Base-by-base conservation (phyloP, 1,140 invertebrate species). In the Rhyzopertha dominica region DNA sequence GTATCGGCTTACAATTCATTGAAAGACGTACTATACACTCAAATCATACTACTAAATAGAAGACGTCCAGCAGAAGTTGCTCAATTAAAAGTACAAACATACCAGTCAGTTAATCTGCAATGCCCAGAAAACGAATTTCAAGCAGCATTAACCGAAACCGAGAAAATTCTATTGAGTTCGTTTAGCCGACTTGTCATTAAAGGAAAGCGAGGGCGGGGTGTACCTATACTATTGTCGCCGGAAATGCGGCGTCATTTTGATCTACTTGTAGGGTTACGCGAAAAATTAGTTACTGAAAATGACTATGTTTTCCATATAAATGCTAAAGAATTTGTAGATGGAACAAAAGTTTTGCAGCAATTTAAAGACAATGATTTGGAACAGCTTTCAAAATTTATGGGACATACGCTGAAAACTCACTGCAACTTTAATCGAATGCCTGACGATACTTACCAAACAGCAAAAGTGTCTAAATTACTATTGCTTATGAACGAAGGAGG, bases 391-490 rank as follows among this genome's bases (percentile, higher is more conserved):
- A 38, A 38, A 23, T 38, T 38, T 14, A 38, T 38, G 36, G 36
- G 36, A 1, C 36, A 38, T 12, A 38, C 36, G 13, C 16, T 38
- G 8, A 10, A 38, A 38, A 38, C 36, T 8, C 36, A 38, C 26
- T 38, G 22, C 12, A 25, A 23, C 26, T 22, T 17, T 23, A 16
- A 38, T 38, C 16, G 16, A 4, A 19, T 5, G 12, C 13, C 30
- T 23, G 43, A 46, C 14, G 32, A 46, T 2, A 32, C 39, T 10
- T 46, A 38, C 31, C 35, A 38, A 12, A 46, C 43, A 13, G 43
- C 43, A 4, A 45, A 45, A 34, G 36, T 46, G 3, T 46, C 43
- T 12, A 39, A 46, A 26, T 29, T 46, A 7, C 30, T 46, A 26
- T 16, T 46, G 10, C 16, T 46, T 16, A 46, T 46, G 35, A 14